Evolutionary conservation across 2,888 invertebrate species (phyloP), one percentile per base, ranked within the genome.

Genomic region (Melangyna quadrimaculata): DNA sequence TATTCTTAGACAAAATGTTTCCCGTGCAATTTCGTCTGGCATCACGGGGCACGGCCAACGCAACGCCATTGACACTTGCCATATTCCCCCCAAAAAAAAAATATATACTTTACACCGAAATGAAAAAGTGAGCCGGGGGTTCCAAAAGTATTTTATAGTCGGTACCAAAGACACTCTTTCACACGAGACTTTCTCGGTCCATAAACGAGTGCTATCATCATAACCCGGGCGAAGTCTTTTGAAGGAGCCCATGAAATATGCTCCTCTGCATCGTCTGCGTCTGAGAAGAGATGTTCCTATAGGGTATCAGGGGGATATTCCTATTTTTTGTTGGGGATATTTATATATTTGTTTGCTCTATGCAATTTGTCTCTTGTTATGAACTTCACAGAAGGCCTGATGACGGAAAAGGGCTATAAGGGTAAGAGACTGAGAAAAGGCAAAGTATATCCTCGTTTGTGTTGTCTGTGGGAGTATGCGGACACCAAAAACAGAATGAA

Each of bases 291-390:
- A 35, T 6, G 8, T 8, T 17, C n/a, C 10, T 32, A 35, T n/a
- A 40, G 40, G 40, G 9, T 17, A 17, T 43, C n/a, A n/a, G 45
- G 32, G 40, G 40, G 61, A 22, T 17, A 37, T 59, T 57, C 27
- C 14, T 72, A 45, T 40, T 65, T 77, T 51, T 63, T 43, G 24
- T 72, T 67, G 29, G 14, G 43, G 45, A 63, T 80, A 59, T 79
- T 65, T 78, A 32, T 67, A 17, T 24, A 37, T 59, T 59, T 55
- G 69, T 73, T 78, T 72, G 61, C 59, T 59, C 51, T 55, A 61
- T 86, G 86, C 86, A 86, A 86, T 86, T 86, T 86, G 86, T 86
- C 86, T 73, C 86, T 81, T 81, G 86, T 86, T 86, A 81, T 86
- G 86, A 86, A 86, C 63, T 86, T 81, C 81, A 84, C 75, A 80